phyloP scores from a whole-genome alignment of 2,797 vertebrate species.

The Crocodylus rhombifer region DNA sequence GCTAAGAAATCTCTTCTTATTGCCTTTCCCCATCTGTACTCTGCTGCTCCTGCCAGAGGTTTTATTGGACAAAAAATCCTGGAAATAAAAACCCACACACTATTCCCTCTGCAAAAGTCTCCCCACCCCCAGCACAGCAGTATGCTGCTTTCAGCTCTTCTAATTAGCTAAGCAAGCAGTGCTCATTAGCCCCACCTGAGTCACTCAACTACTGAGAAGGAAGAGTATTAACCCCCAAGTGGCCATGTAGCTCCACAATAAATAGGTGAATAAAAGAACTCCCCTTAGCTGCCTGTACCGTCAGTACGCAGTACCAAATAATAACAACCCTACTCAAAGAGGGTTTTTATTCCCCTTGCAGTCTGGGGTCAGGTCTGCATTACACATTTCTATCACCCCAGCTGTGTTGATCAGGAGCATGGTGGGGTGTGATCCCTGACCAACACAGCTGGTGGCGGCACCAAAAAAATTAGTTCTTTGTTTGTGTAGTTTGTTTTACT shows the following conservation, averaged over 20 bases:
- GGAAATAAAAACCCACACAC: neutral
- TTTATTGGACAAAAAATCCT: neutral
- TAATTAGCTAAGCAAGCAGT: slow-evolving; percentile 63
- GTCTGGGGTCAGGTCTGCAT: no score
- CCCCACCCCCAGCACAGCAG: neutral
- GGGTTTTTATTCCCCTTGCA: neutral
- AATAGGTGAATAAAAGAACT: neutral
- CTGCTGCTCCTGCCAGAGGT: slow-evolving; percentile 10
- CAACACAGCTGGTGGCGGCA: no score
- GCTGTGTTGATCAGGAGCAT: no score
- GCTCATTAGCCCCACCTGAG: slow-evolving; percentile 63
- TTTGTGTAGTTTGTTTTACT: no score
- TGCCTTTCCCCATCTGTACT: slow-evolving; percentile 34
- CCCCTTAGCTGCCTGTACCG: neutral
- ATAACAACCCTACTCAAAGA: neutral
- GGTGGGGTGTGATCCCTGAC: no score
- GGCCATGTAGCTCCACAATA: neutral
- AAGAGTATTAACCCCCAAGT: neutral
- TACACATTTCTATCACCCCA: no score
- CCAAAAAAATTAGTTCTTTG: no score
- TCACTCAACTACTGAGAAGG: slow-evolving; percentile 10
- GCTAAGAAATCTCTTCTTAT: neutral
- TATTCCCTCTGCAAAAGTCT: slow-evolving; percentile 25
- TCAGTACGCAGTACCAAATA: rapidly evolving
- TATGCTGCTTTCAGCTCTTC: slow-evolving; percentile 12